A percentile compares a stretch with the other conserved stretches of the same genome.
Conservation (phyloP, 2,797 vertebrate species). For the Acrossocheilus fasciatus region DNA sequence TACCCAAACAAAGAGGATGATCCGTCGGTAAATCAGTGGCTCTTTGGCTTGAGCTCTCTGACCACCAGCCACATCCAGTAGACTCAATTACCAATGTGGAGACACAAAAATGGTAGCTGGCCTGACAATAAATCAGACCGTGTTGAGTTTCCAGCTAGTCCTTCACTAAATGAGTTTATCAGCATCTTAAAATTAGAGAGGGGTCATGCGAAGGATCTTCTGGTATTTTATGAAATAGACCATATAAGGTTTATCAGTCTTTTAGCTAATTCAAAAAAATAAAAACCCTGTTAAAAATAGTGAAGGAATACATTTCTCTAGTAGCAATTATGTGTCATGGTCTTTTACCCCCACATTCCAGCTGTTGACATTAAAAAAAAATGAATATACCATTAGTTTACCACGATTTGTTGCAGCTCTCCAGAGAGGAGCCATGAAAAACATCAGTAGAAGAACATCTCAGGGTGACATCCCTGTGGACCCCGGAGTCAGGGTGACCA, state of each 20-base stretch:
- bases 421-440: slow-evolving; percentile 26
- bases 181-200: slow-evolving; percentile 10
- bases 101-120: slow-evolving; percentile 36
- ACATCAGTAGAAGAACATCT: slow-evolving; percentile 57
- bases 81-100: slow-evolving; percentile 47
- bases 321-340: neutral
- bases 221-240: neutral
- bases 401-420: slow-evolving; percentile 14
- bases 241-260: slow-evolving; percentile 8
- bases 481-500: slow-evolving; percentile 67
- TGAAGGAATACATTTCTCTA: neutral
- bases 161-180: slow-evolving; percentile 28
- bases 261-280: neutral
- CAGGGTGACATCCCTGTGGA: slow-evolving; percentile 62
- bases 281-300: neutral
- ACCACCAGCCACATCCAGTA: slow-evolving; percentile 47
- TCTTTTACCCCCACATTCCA: neutral
- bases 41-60: slow-evolving; percentile 33
- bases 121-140: slow-evolving; percentile 35
- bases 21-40: slow-evolving; percentile 40
- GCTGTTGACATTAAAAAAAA: slow-evolving; percentile 8
- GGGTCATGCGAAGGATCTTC: neutral
- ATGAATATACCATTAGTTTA: slow-evolving; percentile 37
- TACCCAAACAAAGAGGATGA: slow-evolving; percentile 56
- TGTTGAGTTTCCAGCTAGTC: slow-evolving; percentile 18